These are phyloP conservation scores for Schizotus pectinicornis DNA, from an alignment of 2,888 invertebrate genomes.

Conservation along the genomic window DNA sequence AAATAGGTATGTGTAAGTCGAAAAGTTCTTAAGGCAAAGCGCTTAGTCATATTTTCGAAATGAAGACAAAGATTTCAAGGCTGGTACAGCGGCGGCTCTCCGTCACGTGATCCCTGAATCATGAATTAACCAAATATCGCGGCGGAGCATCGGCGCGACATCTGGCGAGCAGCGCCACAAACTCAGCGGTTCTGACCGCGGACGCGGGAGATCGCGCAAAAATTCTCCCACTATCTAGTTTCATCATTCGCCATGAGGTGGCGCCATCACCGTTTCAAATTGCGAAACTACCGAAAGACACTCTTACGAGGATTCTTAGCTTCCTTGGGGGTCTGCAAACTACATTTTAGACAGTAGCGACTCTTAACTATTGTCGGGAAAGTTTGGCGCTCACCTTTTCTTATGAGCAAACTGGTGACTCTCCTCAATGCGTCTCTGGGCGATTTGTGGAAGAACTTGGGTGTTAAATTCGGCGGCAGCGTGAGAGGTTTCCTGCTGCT, in stretches of 20 bases:
- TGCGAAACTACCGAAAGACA: too few relatives aligned
- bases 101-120: conserved; percentile 8
- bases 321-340: too few relatives aligned
- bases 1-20: conserved; percentile 23
- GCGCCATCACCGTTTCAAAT: not conserved
- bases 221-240: not conserved
- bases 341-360: not conserved
- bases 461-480: conserved; percentile 86
- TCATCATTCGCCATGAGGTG: not conserved
- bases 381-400: conserved; percentile 62
- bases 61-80: conserved; percentile 26
- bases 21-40: conserved; percentile 19
- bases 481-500: conserved; percentile 82
- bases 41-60: conserved; percentile 29
- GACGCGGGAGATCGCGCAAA: too few relatives aligned
- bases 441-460: conserved; percentile 89
- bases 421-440: conserved; percentile 85
- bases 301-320: too few relatives aligned
- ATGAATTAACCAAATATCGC: too few relatives aligned
- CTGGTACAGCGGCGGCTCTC: conserved; percentile 9
- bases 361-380: too few relatives aligned
- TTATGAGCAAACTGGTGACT: conserved; percentile 86
- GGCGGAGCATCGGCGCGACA: not conserved
- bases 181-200: too few relatives aligned
- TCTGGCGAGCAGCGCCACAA: not conserved